Conservation (phyloP, 1,140 invertebrate genomes). For the Heliothis subflexa region DNA sequence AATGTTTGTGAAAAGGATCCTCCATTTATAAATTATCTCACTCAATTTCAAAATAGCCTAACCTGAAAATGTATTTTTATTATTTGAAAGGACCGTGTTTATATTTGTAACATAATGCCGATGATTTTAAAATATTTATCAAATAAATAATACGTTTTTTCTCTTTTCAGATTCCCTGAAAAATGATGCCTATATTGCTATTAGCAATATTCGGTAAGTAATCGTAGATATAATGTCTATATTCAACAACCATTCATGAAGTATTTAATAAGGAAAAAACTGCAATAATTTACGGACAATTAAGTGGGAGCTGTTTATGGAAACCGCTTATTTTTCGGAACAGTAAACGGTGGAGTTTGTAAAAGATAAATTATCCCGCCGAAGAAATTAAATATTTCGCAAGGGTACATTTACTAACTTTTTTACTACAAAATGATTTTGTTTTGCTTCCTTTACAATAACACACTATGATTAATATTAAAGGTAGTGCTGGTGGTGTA, state of each 20-base stretch:
- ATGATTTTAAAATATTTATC: not conserved
- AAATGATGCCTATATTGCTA: slow-evolving; percentile 2
- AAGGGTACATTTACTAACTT: not conserved
- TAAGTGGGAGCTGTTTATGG: slow-evolving; percentile 9
- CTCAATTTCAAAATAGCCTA: no score
- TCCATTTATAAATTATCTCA: no score
- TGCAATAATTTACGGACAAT: slow-evolving; percentile 30
- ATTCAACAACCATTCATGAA: not conserved
- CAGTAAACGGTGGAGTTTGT: not conserved
- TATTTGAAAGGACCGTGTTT: no score
- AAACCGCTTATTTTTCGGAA: slow-evolving; percentile 19
- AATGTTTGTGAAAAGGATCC: no score
- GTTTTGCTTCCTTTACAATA: no score
- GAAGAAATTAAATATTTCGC: slow-evolving; percentile 2
- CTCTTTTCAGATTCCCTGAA: slow-evolving; percentile 18
- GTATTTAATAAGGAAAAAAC: not conserved
- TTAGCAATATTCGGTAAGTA: slow-evolving; percentile 16
- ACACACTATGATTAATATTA: no score
- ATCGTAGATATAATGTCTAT: not conserved
- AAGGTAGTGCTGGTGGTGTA: no score
- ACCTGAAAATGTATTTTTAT: no score
- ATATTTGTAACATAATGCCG: no score
- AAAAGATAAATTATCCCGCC: not conserved
- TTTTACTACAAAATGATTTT: no score
- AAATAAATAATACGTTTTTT: not conserved